phyloP scores from a whole-genome alignment of 2,888 invertebrate genomes.

The Nymphalis c-album region DNA sequence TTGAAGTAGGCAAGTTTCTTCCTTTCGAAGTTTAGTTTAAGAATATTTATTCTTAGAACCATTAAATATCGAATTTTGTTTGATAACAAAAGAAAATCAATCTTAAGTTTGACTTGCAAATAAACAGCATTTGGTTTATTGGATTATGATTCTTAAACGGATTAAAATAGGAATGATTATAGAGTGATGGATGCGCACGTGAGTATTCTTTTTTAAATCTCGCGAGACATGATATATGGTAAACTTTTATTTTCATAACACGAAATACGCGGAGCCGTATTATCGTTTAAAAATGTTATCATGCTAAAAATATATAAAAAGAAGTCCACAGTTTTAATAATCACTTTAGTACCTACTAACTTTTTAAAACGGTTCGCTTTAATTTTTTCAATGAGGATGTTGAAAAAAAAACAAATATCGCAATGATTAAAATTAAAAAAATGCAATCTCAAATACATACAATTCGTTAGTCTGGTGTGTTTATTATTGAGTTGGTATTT shows the following conservation, averaged over 20 bases:
- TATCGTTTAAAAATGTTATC: background rate
- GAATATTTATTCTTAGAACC: constrained; percentile 20
- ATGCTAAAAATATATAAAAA: too few species aligned
- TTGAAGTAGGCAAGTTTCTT: background rate
- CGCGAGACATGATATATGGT: background rate
- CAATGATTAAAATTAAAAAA: too few species aligned
- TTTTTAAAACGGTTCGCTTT: too few species aligned
- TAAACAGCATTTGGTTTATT: constrained; percentile 10
- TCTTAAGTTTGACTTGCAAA: constrained; percentile 21
- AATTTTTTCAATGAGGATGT: too few species aligned
- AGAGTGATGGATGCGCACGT: background rate
- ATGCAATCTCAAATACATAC: too few species aligned
- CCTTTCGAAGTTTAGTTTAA: background rate
- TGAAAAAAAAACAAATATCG: too few species aligned
- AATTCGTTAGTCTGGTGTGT: too few species aligned
- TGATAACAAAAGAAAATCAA: constrained; percentile 13
- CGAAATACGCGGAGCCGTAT: background rate
- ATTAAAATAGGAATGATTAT: background rate
- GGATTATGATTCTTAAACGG: constrained; percentile 6
- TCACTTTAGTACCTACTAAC: too few species aligned
- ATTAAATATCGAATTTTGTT: constrained; percentile 27
- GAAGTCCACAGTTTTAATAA: too few species aligned
- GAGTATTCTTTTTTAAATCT: background rate
- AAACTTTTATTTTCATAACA: constrained; percentile 1
- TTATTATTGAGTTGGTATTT: too few species aligned